phyloP scores from a whole-genome alignment of 2,113 vertebrate genomes.

The Cercocebus atys region DNA sequence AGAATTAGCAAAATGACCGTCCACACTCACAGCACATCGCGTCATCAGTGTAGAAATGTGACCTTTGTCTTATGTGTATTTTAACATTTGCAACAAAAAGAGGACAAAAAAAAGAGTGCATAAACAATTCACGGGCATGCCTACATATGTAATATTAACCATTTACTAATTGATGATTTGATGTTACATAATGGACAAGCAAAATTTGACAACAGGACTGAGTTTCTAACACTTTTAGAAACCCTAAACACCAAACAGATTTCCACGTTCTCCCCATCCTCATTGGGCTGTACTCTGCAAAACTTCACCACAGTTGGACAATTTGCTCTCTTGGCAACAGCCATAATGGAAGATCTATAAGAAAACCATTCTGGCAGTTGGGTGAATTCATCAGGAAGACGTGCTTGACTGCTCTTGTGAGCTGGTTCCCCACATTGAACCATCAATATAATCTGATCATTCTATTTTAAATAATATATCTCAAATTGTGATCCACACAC shows the following conservation, averaged over 20 bases:
- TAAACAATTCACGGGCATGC: not conserved
- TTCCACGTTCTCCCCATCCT: too few relatives aligned
- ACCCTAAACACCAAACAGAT: not conserved
- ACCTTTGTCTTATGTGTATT: not conserved
- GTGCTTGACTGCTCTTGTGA: not conserved
- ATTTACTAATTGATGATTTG: not conserved
- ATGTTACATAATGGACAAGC: not conserved
- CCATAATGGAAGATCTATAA: not conserved
- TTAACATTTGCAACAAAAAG: not conserved
- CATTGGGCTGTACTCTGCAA: not conserved
- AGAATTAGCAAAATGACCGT: not conserved
- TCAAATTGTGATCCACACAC: not conserved
- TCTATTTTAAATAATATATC: not conserved
- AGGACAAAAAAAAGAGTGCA: not conserved
- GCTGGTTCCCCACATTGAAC: not conserved
- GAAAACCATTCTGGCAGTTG: not conserved
- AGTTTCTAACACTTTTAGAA: not conserved
- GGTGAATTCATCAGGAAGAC: not conserved
- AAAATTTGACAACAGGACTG: not conserved
- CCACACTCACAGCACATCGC: not conserved
- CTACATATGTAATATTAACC: not conserved
- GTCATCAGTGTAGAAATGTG: not conserved
- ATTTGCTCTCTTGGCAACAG: not conserved
- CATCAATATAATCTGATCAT: not conserved
- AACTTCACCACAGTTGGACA: not conserved